These are phyloP conservation scores for Notechis scutatus DNA, from an alignment of 2,113 vertebrate genomes.

Conservation along the genomic window DNA sequence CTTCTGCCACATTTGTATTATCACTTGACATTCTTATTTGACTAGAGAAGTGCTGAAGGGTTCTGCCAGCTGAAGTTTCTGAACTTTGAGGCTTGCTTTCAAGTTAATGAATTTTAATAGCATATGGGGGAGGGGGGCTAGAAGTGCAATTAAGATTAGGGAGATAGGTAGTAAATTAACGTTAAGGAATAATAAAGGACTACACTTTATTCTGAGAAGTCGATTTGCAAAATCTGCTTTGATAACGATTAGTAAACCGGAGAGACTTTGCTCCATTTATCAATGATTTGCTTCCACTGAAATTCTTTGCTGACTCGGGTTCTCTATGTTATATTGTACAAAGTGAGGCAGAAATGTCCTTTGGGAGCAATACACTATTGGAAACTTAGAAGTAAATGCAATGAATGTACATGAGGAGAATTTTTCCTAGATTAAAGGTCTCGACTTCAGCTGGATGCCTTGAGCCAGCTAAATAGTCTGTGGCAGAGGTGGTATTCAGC, in stretches of 20 bases:
- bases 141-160: not conserved
- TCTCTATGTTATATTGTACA: not conserved
- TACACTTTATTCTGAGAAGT: not conserved
- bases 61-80: not conserved
- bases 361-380: not conserved
- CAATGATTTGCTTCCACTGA: constrained; percentile 6
- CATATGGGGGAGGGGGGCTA: not conserved
- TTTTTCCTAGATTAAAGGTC: not conserved
- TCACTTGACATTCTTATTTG: not conserved
- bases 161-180: constrained; percentile 6
- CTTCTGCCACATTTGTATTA: not conserved
- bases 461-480: not conserved
- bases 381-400: not conserved
- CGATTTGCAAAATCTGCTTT: constrained; percentile 1
- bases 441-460: not conserved
- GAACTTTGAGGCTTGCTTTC: constrained; percentile 1
- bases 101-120: constrained; percentile 1
- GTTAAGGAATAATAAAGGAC: not conserved
- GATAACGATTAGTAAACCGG: accelerated
- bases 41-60: not conserved
- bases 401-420: not conserved
- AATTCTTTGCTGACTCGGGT: not conserved
- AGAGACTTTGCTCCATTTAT: constrained; percentile 11
- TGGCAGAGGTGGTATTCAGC: no score
- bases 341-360: not conserved